Percentiles rank a stretch among this genome's conserved stretches.
phyloP scores from a whole-genome alignment of 2,888 invertebrate genomes.

The Aphidoletes aphidimyza region DNA sequence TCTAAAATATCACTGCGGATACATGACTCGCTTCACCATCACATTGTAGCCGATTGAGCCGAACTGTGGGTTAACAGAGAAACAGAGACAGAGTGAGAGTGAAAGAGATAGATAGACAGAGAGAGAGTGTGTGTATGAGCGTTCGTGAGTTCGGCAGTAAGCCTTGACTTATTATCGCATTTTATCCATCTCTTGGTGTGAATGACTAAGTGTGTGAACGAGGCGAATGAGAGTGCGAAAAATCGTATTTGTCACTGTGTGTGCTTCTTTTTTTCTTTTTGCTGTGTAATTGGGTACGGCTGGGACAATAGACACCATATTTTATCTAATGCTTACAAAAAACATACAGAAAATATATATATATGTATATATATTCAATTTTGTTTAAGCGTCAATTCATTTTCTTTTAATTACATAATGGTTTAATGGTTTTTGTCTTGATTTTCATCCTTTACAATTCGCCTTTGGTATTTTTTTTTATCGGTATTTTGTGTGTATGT shows the following conservation, averaged over 20 bases:
- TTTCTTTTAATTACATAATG: conserved; percentile 22
- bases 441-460: too few relatives aligned
- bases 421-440: not conserved
- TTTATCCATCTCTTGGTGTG: not conserved
- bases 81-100: too few relatives aligned
- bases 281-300: not conserved
- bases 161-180: not conserved
- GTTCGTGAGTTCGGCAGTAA: too few relatives aligned
- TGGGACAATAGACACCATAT: not conserved
- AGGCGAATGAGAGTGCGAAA: too few relatives aligned
- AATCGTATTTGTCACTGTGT: too few relatives aligned
- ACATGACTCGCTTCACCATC: too few relatives aligned
- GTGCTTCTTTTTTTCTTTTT: too few relatives aligned
- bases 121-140: too few relatives aligned
- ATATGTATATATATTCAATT: not conserved
- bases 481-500: not conserved
- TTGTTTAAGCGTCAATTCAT: not conserved
- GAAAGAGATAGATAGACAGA: too few relatives aligned
- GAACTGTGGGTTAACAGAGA: too few relatives aligned
- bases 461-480: not conserved
- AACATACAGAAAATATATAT: not conserved
- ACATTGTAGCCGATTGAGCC: too few relatives aligned
- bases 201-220: not conserved
- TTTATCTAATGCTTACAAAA: not conserved
- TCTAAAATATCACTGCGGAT: too few relatives aligned